Evolutionary conservation across 2,797 vertebrate genomes (phyloP).

Genomic region (Ibycter americanus): DNA sequence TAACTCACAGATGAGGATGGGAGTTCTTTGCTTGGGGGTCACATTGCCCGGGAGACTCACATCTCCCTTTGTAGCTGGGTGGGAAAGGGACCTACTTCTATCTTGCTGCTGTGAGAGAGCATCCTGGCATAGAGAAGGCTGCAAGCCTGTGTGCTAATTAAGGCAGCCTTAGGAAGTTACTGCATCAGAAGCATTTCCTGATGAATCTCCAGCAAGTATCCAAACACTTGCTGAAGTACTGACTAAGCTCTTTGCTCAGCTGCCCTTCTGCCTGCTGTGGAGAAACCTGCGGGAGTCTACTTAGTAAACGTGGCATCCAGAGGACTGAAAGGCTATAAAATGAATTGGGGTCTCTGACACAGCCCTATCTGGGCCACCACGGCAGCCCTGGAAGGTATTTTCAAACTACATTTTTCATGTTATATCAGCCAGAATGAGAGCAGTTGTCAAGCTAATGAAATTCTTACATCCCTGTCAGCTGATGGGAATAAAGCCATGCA

Average conservation of each 20-base stretch:
- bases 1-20: not conserved
- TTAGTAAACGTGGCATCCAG: not conserved
- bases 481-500: not conserved
- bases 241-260: not conserved
- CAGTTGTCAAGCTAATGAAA: conserved; percentile 22
- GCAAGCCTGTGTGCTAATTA: not conserved
- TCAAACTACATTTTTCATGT: conserved; percentile 20
- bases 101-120: not conserved
- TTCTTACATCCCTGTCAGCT: conserved; percentile 8
- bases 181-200: not conserved
- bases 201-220: not conserved
- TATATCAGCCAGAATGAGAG: conserved; percentile 13
- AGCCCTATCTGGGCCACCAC: conserved; percentile 30
- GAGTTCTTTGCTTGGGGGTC: not conserved
- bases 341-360: conserved; percentile 54
- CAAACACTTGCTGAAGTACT: not conserved
- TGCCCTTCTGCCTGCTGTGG: not conserved
- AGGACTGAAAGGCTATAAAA: conserved; percentile 21
- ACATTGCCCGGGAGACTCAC: not conserved
- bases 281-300: not conserved
- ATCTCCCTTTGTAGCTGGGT: not conserved
- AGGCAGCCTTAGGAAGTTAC: not conserved
- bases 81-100: not conserved
- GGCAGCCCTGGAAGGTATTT: conserved; percentile 53
- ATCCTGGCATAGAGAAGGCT: not conserved